Conservation (phyloP, 2,888 invertebrate species). For the Tubulanus polymorphus region DNA sequence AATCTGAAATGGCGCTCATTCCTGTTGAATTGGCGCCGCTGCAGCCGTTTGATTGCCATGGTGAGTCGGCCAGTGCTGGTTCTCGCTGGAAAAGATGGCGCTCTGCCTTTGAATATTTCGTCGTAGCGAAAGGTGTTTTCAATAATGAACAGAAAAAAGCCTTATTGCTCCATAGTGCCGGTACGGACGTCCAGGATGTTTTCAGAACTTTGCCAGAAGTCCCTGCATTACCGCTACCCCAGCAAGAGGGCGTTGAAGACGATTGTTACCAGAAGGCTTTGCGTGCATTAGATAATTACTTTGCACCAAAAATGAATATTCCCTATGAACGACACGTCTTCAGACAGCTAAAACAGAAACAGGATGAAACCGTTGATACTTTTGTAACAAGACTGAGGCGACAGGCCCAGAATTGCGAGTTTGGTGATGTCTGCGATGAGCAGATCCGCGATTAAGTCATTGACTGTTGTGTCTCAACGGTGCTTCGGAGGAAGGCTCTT, state of each 20-base stretch:
- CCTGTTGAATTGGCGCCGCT: no score
- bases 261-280: conserved; percentile 1
- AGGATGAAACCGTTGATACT: no score
- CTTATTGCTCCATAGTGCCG: conserved; percentile 4
- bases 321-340: conserved; percentile 8
- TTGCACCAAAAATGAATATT: no score
- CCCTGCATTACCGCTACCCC: no score
- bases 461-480: no score
- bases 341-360: no score
- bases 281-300: conserved; percentile 3
- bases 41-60: conserved; percentile 2
- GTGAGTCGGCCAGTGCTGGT: neutral
- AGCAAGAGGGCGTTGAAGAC: neutral
- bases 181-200: conserved; percentile 6
- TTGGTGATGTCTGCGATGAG: no score
- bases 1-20: no score
- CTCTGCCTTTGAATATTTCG: neutral
- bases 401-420: no score
- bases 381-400: no score
- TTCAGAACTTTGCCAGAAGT: conserved; percentile 1
- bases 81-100: conserved; percentile 6
- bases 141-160: conserved; percentile 2
- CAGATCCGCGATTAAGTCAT: no score
- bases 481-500: no score
- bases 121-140: neutral